Evolutionary conservation across 37 sponge, comb jelly and placozoan genomes (phyloP).

Genomic region (Ephydatia muelleri): DNA sequence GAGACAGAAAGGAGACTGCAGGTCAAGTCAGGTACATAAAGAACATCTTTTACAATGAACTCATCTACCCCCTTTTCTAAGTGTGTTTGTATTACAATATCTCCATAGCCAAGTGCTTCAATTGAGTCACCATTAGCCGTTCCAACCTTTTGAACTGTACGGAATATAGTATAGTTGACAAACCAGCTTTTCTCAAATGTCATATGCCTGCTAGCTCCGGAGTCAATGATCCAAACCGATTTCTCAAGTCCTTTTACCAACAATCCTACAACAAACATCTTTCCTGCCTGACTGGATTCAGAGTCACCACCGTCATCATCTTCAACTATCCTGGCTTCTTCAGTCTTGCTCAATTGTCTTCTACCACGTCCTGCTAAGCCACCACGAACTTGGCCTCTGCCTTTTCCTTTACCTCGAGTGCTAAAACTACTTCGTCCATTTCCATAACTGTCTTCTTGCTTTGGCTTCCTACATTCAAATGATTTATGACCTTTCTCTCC

Average conservation of each 20-base stretch:
- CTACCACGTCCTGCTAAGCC: not conserved
- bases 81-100: not conserved
- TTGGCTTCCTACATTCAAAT: slow-evolving; percentile 3
- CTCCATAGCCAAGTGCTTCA: slow-evolving; percentile 4
- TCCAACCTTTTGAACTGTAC: not conserved
- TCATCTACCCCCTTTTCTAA: slow-evolving; percentile 9
- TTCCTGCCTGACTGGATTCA: not conserved
- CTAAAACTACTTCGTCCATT: too few relatives aligned
- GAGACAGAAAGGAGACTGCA: slow-evolving; percentile 21
- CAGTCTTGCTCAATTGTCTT: not conserved
- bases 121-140: slow-evolving; percentile 11
- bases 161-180: not conserved
- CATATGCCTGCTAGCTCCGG: slow-evolving; percentile 17
- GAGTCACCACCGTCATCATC: not conserved
- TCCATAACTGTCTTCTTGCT: too few relatives aligned
- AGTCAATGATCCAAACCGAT: slow-evolving; percentile 6
- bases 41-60: slow-evolving; percentile 10
- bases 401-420: not conserved
- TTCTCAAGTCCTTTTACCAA: not conserved
- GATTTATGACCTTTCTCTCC: not conserved
- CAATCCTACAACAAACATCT: not conserved
- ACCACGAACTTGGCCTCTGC: not conserved
- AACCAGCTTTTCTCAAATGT: slow-evolving; percentile 7
- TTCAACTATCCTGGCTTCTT: not conserved
- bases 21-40: slow-evolving; percentile 36